Conservation (phyloP, 2,113 vertebrate genomes). For the Dasyprocta punctata region DNA sequence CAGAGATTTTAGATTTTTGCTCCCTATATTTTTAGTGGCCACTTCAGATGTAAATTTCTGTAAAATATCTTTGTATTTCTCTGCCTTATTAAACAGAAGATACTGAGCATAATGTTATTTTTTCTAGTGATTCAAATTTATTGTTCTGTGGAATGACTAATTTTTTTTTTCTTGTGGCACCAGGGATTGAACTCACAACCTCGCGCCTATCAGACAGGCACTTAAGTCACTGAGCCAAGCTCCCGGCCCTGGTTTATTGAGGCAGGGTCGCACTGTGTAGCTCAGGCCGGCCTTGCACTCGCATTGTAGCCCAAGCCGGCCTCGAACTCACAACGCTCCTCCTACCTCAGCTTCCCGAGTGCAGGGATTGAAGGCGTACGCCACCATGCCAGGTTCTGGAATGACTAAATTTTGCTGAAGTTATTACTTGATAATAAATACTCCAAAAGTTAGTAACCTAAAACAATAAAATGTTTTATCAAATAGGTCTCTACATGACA, state of each 20-base stretch:
- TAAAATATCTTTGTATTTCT: background rate
- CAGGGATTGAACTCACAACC: no score
- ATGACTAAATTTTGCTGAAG: constrained; percentile 23
- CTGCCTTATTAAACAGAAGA: background rate
- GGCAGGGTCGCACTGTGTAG: no score
- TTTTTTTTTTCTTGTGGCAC: no score
- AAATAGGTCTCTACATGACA: background rate
- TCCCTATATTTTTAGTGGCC: background rate
- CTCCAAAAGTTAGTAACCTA: background rate
- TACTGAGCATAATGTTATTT: background rate
- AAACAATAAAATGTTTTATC: background rate
- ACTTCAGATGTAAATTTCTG: background rate
- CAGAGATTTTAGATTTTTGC: background rate
- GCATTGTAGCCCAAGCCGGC: no score
- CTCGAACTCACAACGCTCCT: no score
- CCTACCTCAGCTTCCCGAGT: no score
- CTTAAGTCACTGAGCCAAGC: no score
- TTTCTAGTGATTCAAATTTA: background rate
- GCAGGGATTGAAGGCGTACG: no score
- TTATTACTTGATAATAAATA: constrained; percentile 1
- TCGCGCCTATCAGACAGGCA: no score
- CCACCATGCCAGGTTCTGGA: no score
- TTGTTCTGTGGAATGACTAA: background rate
- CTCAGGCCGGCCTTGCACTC: no score
- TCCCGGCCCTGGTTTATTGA: no score